Base-by-base conservation (phyloP, 2,113 vertebrate species). In the Mesoclemmys tuberculata region DNA sequence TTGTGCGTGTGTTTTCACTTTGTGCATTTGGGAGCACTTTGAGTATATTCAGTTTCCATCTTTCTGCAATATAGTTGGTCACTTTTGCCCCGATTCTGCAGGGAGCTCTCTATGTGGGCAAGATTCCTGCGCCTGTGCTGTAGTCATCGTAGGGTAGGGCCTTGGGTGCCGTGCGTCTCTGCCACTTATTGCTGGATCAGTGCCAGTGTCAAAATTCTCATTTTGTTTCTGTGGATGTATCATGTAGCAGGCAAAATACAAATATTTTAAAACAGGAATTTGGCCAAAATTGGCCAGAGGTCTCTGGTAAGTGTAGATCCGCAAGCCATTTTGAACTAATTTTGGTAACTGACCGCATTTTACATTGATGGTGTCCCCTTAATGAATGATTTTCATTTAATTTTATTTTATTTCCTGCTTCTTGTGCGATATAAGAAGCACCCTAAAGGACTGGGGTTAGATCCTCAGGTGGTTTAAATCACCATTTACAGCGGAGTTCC, bases 201-300 rank as follows among this genome's bases (percentile, higher is more conserved):
- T 5, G 61, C 29, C 35, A 10, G 11, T 31, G 31, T 31, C 61
- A n/a, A n/a, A 6, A 35, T 18, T 14, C 12, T 68, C 61, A 14
- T 68, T 68, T 35, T 6, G 13, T 31, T 4, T 35, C 6, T 29
- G 58, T 35, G 31, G 31, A 16, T 3, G 29, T 35, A 18, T 68
- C 61, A 35, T 26, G 16, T 14, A 13, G 5, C 61, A 68, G 35
- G 35, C 11, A n/a, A 35, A 16, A 68, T 35, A 9, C 22, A 22
- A 56, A 8, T 9, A 18, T n/a, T 68, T 35, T 68, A n/a, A 35
- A 0, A 0, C 27, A 38, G 5, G 22, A 44, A n/a, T n/a, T n/a
- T n/a, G n/a, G n/a, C 5, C 24, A 29, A 46, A 44, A 44, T 29
- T 24, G 31, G 35, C 35, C 85, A 14, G 26, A 56, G 12, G 26